These are phyloP conservation scores for Stigmatopora argus DNA, from an alignment of 2,113 vertebrate genomes.

Conservation along the genomic window DNA sequence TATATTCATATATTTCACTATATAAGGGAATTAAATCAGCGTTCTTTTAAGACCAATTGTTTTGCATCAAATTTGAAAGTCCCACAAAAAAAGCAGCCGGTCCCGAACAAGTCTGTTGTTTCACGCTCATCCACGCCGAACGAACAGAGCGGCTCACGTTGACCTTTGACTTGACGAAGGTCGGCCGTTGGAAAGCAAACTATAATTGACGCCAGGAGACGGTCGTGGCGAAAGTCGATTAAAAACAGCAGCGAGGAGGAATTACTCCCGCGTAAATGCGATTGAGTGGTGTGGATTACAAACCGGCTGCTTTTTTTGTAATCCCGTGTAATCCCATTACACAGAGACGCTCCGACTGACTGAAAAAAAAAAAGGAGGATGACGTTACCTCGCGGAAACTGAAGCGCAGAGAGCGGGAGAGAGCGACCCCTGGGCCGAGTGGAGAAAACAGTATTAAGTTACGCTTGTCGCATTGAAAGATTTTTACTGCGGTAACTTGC, in stretches of 20 bases:
- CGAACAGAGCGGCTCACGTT: conserved; percentile 32
- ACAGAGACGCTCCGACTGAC: conserved; percentile 29
- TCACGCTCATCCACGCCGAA: not conserved
- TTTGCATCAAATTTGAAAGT: no score
- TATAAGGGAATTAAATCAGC: no score
- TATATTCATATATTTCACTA: no score
- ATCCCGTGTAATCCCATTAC: conserved; percentile 66
- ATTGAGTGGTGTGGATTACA: conserved; percentile 65
- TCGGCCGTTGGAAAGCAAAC: not conserved
- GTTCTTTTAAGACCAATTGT: no score
- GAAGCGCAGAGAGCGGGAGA: not conserved
- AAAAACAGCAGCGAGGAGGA: conserved; percentile 1
- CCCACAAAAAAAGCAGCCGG: no score
- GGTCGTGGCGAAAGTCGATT: not conserved
- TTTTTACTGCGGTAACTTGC: no score
- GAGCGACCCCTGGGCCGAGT: not conserved
- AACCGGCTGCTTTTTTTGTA: conserved; percentile 46
- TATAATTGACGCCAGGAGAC: not conserved
- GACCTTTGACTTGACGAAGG: conserved; percentile 14
- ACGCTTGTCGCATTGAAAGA: not conserved
- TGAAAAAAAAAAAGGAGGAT: conserved; percentile 15
- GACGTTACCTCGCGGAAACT: not conserved
- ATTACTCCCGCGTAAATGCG: conserved; percentile 21
- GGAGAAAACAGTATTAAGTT: no score
- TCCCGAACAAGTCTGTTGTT: no score